Evolutionary conservation across 2,113 vertebrate species (phyloP).

Genomic region (Pluvialis apricaria): DNA sequence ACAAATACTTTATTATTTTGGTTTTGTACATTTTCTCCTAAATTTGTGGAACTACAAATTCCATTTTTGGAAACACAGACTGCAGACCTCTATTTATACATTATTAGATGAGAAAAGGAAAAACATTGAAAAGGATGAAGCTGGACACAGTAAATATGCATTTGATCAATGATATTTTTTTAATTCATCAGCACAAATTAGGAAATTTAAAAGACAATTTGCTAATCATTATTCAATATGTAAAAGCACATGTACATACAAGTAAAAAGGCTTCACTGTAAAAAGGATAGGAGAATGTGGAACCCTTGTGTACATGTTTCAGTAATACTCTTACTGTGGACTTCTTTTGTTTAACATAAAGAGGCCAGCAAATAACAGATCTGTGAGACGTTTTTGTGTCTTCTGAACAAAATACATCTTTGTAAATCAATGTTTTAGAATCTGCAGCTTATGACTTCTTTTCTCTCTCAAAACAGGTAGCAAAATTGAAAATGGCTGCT

Average conservation of each 20-base stretch:
- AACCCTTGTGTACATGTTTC: neutral
- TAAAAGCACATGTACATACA: neutral
- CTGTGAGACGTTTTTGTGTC: neutral
- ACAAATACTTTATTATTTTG: neutral
- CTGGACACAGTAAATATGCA: neutral
- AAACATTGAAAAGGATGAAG: neutral
- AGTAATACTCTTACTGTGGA: neutral
- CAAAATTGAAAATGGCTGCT: neutral
- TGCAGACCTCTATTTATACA: neutral
- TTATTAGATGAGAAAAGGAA: neutral
- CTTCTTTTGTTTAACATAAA: neutral
- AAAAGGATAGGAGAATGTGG: neutral
- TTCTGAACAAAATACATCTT: neutral
- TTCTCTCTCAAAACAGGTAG: neutral
- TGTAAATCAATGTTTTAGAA: neutral
- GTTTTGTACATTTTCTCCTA: neutral
- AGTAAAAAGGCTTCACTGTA: neutral
- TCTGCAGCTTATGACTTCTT: neutral
- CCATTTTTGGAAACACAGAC: neutral
- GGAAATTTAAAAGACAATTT: neutral
- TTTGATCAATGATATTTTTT: neutral
- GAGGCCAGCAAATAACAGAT: neutral
- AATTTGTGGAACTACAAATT: neutral
- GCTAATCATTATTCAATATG: neutral
- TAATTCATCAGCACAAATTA: neutral